Evolutionary conservation across 92 coral and sea anemone genomes (phyloP), one percentile per base, ranked within the genome.

Genomic region (Palythoa caribaeorum): DNA sequence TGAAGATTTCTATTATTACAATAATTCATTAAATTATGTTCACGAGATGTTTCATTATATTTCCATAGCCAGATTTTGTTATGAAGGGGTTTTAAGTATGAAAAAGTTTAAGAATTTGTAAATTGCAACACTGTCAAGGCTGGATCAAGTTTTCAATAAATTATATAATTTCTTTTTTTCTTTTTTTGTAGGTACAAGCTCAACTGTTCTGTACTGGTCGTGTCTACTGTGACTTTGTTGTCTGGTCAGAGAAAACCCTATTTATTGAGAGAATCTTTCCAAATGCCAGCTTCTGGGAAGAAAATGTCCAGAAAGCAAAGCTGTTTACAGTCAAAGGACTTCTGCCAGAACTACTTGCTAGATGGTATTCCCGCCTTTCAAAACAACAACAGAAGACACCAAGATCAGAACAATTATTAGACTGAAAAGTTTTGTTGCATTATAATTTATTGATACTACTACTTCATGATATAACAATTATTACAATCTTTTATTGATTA

Each of bases 121-220:
- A 72, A 37, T 72, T 72, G 77, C 77, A 74, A 39, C 79, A 74
- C 79, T 74, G 55, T 74, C 59, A 74, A 74, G 37, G 55, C 57
- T 74, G 13, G 57, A 74, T 20, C 36, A 86, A 74, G 54, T 74
- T 86, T 51, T 73, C 52, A 44, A 10, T 75, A n/a, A 12, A 63
- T 28, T 38, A 52, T 47, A 55, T 37, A 53, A 28, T 28, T 28
- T 28, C 28, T 17, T 15, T 54, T 75, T 59, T 47, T n/a, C 15
- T 38, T 21, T 77, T 54, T 57, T 89, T 20, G 81, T 84, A 92
- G 94, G 94, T 88, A 78, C 94, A 84, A 80, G 91, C 91, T 63
- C 94, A 88, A 86, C 89, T 91, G n/a, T 78, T 91, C 71, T 91
- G 94, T 84, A 76, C 93, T 60, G 84, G 55, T 20, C 74, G 44